Conservation (phyloP, 2,797 vertebrate genomes). For the Gila robusta region DNA sequence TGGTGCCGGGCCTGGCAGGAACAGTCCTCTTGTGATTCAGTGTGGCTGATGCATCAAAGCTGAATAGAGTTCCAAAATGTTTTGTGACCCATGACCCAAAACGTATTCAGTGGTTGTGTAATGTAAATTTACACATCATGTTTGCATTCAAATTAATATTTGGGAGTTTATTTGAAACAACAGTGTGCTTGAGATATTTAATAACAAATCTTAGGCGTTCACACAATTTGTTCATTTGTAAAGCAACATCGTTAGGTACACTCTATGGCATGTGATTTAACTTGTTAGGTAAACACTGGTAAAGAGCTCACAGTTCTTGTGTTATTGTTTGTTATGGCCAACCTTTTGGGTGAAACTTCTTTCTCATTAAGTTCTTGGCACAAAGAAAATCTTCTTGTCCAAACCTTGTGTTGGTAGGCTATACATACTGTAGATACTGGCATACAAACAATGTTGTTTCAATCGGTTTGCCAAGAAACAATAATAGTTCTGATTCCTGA, state of each 20-base stretch:
- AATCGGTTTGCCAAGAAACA: slow-evolving; percentile 29
- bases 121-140: not conserved
- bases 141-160: not conserved
- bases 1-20: not conserved
- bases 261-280: not conserved
- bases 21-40: not conserved
- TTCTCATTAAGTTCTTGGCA: slow-evolving; percentile 40
- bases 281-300: not conserved
- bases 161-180: not conserved
- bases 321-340: slow-evolving; percentile 16
- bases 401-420: slow-evolving; percentile 40
- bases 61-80: not conserved
- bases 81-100: not conserved
- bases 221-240: not conserved
- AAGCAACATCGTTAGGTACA: not conserved
- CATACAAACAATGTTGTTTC: slow-evolving; percentile 16
- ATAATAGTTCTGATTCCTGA: slow-evolving; percentile 6
- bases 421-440: slow-evolving; percentile 40
- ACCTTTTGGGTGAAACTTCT: not conserved
- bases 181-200: not conserved
- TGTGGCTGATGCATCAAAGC: not conserved
- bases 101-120: not conserved
- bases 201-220: not conserved
- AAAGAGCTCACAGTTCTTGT: not conserved
- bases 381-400: slow-evolving; percentile 7